Percentiles rank a stretch among this genome's conserved stretches.
Evolutionary conservation across 1,140 invertebrate species (phyloP).

Genomic region (Conus ventricosus): DNA sequence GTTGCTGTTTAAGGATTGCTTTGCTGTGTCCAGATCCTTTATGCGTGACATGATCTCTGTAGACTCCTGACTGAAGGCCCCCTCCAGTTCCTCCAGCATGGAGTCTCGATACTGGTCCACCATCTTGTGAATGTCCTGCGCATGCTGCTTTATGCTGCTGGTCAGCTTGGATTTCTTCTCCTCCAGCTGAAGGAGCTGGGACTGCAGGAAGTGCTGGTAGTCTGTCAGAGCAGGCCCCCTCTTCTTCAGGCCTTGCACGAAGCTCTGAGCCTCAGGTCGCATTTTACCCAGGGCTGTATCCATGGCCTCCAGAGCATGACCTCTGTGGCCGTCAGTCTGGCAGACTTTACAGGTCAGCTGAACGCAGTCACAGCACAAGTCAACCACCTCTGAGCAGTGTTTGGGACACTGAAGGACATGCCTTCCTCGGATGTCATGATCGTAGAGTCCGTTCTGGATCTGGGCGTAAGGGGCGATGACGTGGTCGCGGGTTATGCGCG

Average conservation of each 20-base stretch:
- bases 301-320: constrained; percentile 52
- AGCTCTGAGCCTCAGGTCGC: constrained; percentile 49
- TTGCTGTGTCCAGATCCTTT: constrained; percentile 46
- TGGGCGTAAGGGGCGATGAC: constrained; percentile 60
- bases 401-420: constrained; percentile 52
- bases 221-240: constrained; percentile 56
- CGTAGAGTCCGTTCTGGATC: constrained; percentile 64
- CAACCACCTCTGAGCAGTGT: constrained; percentile 48
- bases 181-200: constrained; percentile 54
- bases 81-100: constrained; percentile 47
- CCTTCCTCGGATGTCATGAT: constrained; percentile 62
- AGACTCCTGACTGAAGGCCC: constrained; percentile 49
- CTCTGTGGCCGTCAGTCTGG: constrained; percentile 51
- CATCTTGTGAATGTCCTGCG: constrained; percentile 59
- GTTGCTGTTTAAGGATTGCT: constrained; percentile 54
- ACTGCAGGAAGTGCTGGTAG: constrained; percentile 55
- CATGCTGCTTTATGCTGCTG: constrained; percentile 54
- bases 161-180: constrained; percentile 43
- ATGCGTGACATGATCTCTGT: constrained; percentile 49
- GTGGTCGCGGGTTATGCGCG: constrained; percentile 67
- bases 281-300: constrained; percentile 53
- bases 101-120: constrained; percentile 59
- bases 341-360: constrained; percentile 61
- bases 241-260: constrained; percentile 53
- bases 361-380: constrained; percentile 64